phyloP scores from a whole-genome alignment of 2,113 vertebrate species.

The pig (Sus scrofa) region T2T-Sscrofa CM000822.6:46439501-46440000 shows the following conservation, averaged over 20 bases:
- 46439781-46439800: not conserved
- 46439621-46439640: not conserved
- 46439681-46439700: not conserved
- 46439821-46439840: not conserved
- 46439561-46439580: not conserved
- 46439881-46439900: not conserved
- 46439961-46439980: not conserved
- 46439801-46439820: not conserved
- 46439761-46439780: not conserved
- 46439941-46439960: not conserved
- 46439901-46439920: not conserved
- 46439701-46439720: not conserved
- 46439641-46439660: not conserved
- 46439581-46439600: not conserved
- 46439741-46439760: not conserved
- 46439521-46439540: not conserved
- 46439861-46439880: not conserved
- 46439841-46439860: not conserved
- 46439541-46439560: not conserved
- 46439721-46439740: not conserved
- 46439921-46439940: not conserved
- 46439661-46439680: not conserved
- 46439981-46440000: not conserved
- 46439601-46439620: not conserved
- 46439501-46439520: not conserved